Percentiles rank a stretch among this genome's conserved stretches.
Conservation (phyloP, 2,797 vertebrate species). For the Manis pentadactyla region DNA sequence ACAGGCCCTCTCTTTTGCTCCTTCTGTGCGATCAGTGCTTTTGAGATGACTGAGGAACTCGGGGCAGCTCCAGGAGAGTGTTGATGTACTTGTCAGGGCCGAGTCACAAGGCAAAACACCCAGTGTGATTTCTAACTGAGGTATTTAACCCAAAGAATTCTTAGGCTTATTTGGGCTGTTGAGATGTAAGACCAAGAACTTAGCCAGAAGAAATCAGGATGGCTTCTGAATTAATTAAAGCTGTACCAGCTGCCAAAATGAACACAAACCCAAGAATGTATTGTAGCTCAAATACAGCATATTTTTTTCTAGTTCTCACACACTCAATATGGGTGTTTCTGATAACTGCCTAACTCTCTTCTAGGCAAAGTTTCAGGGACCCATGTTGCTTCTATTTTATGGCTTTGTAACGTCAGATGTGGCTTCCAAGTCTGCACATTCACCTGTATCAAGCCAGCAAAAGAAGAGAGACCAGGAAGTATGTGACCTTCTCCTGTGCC, state of each 20-base stretch:
- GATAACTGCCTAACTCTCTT: background rate
- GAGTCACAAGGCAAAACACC: background rate
- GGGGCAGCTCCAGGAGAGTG: background rate
- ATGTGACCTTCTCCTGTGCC: background rate
- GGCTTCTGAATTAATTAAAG: background rate
- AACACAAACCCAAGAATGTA: background rate
- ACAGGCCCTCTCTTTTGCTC: background rate
- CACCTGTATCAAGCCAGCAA: background rate
- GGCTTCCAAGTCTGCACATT: background rate
- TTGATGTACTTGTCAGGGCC: background rate
- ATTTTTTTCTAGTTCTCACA: background rate
- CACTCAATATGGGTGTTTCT: background rate
- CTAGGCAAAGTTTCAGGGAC: background rate
- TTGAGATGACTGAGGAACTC: background rate
- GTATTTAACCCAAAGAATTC: background rate
- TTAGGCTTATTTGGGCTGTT: background rate
- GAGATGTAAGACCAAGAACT: background rate
- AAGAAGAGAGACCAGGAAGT: background rate
- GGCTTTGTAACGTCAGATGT: background rate
- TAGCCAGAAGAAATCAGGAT: background rate
- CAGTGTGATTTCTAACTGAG: background rate
- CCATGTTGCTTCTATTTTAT: background rate
- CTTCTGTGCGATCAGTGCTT: background rate
- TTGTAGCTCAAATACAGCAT: background rate
- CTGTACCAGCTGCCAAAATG: background rate